Conservation (phyloP, 2,113 vertebrate genomes). For the Trinectes maculatus region DNA sequence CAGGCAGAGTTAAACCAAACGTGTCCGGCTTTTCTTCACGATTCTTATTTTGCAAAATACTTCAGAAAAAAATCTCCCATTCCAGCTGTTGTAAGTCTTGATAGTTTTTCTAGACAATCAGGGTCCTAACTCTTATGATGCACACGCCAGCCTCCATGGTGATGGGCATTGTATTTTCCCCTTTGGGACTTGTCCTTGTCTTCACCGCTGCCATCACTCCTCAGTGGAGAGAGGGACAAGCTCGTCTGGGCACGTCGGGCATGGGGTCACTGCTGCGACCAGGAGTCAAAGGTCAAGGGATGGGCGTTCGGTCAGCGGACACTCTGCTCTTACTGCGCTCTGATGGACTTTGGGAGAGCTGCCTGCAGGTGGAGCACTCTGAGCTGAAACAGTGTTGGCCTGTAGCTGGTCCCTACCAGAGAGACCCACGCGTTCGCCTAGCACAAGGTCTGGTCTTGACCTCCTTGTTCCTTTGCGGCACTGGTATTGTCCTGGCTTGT, state of each 20-base stretch:
- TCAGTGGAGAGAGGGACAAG: conserved; percentile 83
- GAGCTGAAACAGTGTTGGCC: conserved; percentile 85
- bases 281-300: conserved; percentile 51
- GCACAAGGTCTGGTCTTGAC: conserved; percentile 78
- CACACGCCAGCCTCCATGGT: conserved; percentile 83
- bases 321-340: conserved; percentile 75
- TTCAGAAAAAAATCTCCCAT: background rate
- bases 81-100: background rate
- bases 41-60: conserved; percentile 9
- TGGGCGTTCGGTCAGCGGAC: conserved; percentile 39
- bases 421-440: conserved; percentile 74
- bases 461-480: conserved; percentile 81
- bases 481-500: conserved; percentile 81
- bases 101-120: background rate
- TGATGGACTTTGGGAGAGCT: conserved; percentile 85
- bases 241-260: conserved; percentile 58
- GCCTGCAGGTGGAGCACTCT: conserved; percentile 80
- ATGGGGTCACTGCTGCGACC: conserved; percentile 45
- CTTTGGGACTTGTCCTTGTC: conserved; percentile 81
- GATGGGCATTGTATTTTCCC: conserved; percentile 84
- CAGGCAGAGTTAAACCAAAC: background rate
- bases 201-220: conserved; percentile 85
- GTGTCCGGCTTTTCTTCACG: background rate
- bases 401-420: conserved; percentile 74
- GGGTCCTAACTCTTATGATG: conserved; percentile 51